phyloP scores from a whole-genome alignment of 2,797 vertebrate genomes.

The Tenualosa thibaudeaui region DNA sequence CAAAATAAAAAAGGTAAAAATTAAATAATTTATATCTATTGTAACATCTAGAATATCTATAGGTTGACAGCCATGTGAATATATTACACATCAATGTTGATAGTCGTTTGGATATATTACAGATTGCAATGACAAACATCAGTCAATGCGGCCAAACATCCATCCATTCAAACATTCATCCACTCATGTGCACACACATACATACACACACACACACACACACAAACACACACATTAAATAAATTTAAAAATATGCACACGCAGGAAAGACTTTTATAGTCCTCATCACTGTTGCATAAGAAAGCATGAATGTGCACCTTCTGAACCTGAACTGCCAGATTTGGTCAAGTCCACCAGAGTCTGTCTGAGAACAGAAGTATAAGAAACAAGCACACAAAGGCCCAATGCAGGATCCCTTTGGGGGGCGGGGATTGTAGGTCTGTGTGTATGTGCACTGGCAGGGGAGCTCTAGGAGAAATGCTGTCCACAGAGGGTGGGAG shows the following conservation, averaged over 20 bases:
- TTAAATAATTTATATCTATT: constrained; percentile 15
- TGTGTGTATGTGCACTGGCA: background rate
- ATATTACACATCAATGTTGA: constrained; percentile 41
- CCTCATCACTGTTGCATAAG: constrained; percentile 22
- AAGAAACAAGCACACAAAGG: background rate
- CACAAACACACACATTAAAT: constrained; percentile 25
- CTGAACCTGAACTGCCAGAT: background rate
- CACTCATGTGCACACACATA: background rate
- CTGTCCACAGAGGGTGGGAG: constrained; percentile 67
- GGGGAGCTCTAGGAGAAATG: constrained; percentile 62
- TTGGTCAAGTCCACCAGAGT: background rate
- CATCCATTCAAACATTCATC: background rate
- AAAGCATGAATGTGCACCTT: background rate
- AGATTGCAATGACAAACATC: constrained; percentile 29
- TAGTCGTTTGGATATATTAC: constrained; percentile 29
- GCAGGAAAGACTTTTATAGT: constrained; percentile 36
- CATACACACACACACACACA: background rate
- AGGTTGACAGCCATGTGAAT: constrained; percentile 25
- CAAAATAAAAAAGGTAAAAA: constrained; percentile 29
- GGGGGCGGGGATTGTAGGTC: background rate
- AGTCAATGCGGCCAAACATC: constrained; percentile 26
- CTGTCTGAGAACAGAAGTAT: background rate
- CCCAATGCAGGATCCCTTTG: background rate
- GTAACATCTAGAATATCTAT: constrained; percentile 16
- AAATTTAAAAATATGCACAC: constrained; percentile 33